Percentiles rank a stretch among this genome's conserved stretches.
These are phyloP conservation scores for Thereva unica DNA, from an alignment of 2,888 invertebrate species.

Conservation along the genomic window DNA sequence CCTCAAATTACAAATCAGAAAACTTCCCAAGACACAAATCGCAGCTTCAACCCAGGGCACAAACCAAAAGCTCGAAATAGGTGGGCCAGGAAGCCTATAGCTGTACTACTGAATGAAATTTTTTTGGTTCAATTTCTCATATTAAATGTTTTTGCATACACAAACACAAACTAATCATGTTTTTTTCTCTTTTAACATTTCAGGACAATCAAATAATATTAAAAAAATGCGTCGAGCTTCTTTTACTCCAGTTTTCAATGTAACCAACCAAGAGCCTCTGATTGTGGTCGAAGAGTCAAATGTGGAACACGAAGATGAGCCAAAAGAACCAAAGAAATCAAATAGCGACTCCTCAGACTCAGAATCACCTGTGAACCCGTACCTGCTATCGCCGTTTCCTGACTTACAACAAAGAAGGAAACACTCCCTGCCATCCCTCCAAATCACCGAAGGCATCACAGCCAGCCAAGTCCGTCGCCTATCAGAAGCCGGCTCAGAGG, in stretches of 20 bases:
- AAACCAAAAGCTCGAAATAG: too few species aligned
- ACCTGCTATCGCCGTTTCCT: constrained; percentile 78
- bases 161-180: not conserved
- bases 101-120: too few species aligned
- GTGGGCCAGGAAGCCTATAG: too few species aligned
- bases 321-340: constrained; percentile 57
- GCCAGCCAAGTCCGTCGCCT: constrained; percentile 83
- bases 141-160: too few species aligned
- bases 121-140: too few species aligned
- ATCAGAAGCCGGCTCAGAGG: constrained; percentile 77
- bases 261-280: constrained; percentile 71
- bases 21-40: too few species aligned
- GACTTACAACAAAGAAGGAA: constrained; percentile 75
- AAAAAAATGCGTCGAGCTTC: constrained; percentile 71
- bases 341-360: constrained; percentile 68
- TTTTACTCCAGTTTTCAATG: constrained; percentile 64
- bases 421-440: constrained; percentile 81
- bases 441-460: constrained; percentile 82
- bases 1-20: too few species aligned
- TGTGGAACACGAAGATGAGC: constrained; percentile 67
- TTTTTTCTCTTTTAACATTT: constrained; percentile 3
- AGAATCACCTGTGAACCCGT: constrained; percentile 80
- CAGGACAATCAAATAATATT: constrained; percentile 20
- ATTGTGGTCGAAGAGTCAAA: constrained; percentile 82
- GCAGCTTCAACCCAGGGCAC: too few species aligned